Evolutionary conservation across 2,888 invertebrate species (phyloP).

Genomic region (Eupithecia inturbata): DNA sequence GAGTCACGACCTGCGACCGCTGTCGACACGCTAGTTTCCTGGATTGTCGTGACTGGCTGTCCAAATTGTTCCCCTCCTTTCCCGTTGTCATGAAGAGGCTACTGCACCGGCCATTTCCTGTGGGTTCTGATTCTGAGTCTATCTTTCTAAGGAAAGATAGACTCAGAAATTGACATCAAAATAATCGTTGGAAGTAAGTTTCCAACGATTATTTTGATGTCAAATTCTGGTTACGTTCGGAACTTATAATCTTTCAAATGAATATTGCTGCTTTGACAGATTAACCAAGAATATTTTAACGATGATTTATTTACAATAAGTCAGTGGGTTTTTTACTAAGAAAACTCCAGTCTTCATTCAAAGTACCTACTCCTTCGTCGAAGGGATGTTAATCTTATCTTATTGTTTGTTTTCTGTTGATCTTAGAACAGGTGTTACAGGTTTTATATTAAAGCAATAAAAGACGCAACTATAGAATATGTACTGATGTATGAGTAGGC

Average conservation of each 20-base stretch:
- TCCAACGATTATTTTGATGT: background rate
- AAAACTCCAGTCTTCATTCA: conserved; percentile 5
- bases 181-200: too few species aligned
- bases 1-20: conserved; percentile 46
- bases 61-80: conserved; percentile 18
- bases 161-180: too few species aligned
- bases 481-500: background rate
- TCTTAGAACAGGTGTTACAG: conserved; percentile 28
- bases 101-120: background rate
- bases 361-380: conserved; percentile 11
- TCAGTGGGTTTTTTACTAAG: background rate
- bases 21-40: conserved; percentile 27
- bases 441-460: background rate
- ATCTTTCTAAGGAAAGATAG: too few species aligned
- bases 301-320: background rate
- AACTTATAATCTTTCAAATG: background rate
- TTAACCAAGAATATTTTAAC: background rate
- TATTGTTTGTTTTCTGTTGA: conserved; percentile 33
- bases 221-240: background rate
- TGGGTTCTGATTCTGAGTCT: background rate
- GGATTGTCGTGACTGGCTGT: conserved; percentile 25
- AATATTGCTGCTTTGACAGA: background rate
- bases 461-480: background rate
- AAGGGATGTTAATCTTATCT: conserved; percentile 35
- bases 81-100: conserved; percentile 15